Base-by-base conservation (phyloP, 2,888 invertebrate genomes). In the Oligia latruncula region DNA sequence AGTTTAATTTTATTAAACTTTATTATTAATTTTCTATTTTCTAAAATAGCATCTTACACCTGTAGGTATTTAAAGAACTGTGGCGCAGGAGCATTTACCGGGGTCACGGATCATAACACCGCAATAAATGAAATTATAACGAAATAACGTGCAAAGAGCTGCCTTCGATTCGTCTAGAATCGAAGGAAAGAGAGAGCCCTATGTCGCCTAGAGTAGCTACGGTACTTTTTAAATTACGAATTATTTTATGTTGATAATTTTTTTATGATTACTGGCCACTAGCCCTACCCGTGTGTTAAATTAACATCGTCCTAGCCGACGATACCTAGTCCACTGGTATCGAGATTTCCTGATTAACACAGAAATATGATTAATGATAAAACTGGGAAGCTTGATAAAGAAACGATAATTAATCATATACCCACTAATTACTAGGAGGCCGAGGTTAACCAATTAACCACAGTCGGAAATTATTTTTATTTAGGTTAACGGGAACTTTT, bases 281-380 rank as follows among this genome's bases (percentile, higher is more conserved):
- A 23, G 58, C 58, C 58, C 23, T 58, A 17, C 55, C 55, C 20
- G 55, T 20, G 58, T 58, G 23, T 58, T 23, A 23, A 58, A 58
- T 58, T 58, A 58, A 3, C 23, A 9, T 58, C 58, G 9, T 58
- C 58, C 58, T 60, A 11, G 0, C 11, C 11, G 4, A n/a, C 58
- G n/a, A 64, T 64, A 64, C 29, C 15, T 8, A 64, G 58, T 73
- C 60, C 58, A 52, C 62, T 55, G 65, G 65, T 58, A 76, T 29
- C 66, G 72, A 67, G 64, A 77, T 79, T 71, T 67, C 71, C 73
- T 71, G 80, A 87, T 82, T 71, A 87, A 67, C 77, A 79, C 74
- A 74, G 73, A 80, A 89, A 82, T 79, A 79, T 90, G 85, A 89
- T 89, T 87, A 88, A 80, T 83, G 87, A 80, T 87, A 73, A 82